Conservation (phyloP, 2,888 invertebrate genomes). For the Argyra leucocephala region DNA sequence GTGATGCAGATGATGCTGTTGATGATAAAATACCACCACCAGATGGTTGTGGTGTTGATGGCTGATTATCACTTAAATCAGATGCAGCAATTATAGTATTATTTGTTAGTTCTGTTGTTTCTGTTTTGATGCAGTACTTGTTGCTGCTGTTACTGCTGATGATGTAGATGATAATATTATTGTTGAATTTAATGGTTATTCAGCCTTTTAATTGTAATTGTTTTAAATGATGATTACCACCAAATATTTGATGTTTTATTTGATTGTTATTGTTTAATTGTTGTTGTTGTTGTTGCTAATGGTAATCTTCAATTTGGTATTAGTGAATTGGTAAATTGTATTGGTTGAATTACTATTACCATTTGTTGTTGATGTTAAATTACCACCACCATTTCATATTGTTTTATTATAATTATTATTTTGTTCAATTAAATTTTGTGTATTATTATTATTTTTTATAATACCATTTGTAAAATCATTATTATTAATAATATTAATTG, state of each 20-base stretch:
- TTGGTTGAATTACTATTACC: conserved; percentile 10
- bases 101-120: too few relatives aligned
- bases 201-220: conserved; percentile 1
- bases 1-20: too few relatives aligned
- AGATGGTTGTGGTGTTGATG: conserved; percentile 41
- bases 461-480: background rate
- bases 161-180: conserved; percentile 18
- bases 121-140: conserved; percentile 29
- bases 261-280: background rate
- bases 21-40: too few relatives aligned
- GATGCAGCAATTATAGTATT: conserved; percentile 62
- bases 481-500: too few relatives aligned
- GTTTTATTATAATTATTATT: background rate
- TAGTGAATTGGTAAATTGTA: conserved; percentile 14
- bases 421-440: background rate
- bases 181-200: conserved; percentile 7
- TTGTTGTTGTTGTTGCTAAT: too few relatives aligned
- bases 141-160: conserved; percentile 38
- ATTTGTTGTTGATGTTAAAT: background rate
- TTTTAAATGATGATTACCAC: background rate
- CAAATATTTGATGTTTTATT: background rate
- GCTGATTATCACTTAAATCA: conserved; percentile 60
- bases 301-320: background rate
- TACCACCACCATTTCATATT: background rate
- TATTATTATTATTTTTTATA: background rate